phyloP scores from a whole-genome alignment of 2,888 invertebrate species.

The Physocephala rufipes region DNA sequence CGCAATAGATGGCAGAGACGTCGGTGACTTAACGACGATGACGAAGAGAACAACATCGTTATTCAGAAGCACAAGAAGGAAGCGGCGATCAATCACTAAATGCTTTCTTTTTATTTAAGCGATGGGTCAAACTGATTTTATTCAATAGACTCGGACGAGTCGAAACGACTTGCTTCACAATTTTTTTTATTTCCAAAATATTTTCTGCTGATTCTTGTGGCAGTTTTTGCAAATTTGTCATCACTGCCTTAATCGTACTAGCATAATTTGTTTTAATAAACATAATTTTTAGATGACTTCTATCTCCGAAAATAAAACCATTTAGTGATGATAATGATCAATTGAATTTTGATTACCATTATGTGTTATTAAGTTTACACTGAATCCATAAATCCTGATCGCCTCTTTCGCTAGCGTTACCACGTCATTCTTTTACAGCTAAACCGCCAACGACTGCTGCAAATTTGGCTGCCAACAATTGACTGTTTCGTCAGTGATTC shows the following conservation, averaged over 20 bases:
- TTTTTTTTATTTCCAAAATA: slow-evolving; percentile 6
- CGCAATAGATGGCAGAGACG: background rate
- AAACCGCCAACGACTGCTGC: slow-evolving; percentile 43
- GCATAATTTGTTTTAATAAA: background rate
- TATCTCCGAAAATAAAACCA: no score
- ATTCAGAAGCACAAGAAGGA: no score
- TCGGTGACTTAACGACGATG: background rate
- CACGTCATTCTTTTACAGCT: slow-evolving; percentile 59
- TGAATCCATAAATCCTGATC: slow-evolving; percentile 25
- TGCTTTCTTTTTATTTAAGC: background rate
- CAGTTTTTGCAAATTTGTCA: background rate
- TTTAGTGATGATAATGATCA: no score
- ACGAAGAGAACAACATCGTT: slow-evolving; percentile 10
- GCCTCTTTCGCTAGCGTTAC: slow-evolving; percentile 51
- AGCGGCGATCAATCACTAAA: no score
- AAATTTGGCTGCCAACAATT: slow-evolving; percentile 44
- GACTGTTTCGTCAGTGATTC: slow-evolving; percentile 42
- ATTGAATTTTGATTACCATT: no score
- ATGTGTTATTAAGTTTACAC: slow-evolving; percentile 37
- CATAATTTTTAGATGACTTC: background rate
- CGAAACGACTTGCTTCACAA: background rate
- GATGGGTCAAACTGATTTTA: background rate
- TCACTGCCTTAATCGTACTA: slow-evolving; percentile 4
- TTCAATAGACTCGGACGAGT: background rate
- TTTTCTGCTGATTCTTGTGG: background rate